These are phyloP conservation scores for Atethmia centrago DNA, from an alignment of 2,888 invertebrate species.

Conservation along the genomic window DNA sequence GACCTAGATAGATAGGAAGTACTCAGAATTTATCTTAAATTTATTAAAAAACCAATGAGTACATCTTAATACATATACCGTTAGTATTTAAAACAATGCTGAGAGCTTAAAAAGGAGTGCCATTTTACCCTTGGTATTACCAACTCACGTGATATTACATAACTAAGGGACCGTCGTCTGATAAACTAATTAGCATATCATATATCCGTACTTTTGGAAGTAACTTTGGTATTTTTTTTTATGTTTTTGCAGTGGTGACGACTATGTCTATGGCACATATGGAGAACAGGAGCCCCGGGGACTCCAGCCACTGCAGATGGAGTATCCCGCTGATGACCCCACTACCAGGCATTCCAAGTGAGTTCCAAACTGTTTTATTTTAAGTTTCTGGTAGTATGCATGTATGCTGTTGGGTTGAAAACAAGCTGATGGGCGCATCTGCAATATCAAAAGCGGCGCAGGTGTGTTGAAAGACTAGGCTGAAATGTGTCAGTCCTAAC, in stretches of 20 bases:
- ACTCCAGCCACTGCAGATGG: slow-evolving; percentile 79
- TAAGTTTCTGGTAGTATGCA: neutral
- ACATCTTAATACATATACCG: neutral
- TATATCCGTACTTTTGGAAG: slow-evolving; percentile 19
- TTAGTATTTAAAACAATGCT: neutral
- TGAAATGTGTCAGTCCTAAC: neutral
- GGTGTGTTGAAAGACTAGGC: neutral
- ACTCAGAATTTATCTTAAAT: neutral
- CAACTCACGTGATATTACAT: neutral
- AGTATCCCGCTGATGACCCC: slow-evolving; percentile 83
- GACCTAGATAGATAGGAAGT: slow-evolving; percentile 11
- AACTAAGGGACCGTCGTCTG: slow-evolving; percentile 12
- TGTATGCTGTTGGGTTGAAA: neutral
- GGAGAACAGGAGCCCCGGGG: slow-evolving; percentile 84
- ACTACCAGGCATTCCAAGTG: slow-evolving; percentile 82
- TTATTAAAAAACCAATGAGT: neutral
- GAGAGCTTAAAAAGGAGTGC: neutral
- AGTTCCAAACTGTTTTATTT: slow-evolving; percentile 59
- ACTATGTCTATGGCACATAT: slow-evolving; percentile 82
- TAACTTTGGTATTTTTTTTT: slow-evolving; percentile 9
- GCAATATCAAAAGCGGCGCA: neutral
- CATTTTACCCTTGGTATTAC: neutral
- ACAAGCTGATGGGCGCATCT: too few relatives aligned
- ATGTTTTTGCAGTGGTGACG: slow-evolving; percentile 72
- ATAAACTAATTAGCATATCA: slow-evolving; percentile 28